phyloP scores from a whole-genome alignment of 2,888 invertebrate genomes.

The Leptogaster cylindrica region DNA sequence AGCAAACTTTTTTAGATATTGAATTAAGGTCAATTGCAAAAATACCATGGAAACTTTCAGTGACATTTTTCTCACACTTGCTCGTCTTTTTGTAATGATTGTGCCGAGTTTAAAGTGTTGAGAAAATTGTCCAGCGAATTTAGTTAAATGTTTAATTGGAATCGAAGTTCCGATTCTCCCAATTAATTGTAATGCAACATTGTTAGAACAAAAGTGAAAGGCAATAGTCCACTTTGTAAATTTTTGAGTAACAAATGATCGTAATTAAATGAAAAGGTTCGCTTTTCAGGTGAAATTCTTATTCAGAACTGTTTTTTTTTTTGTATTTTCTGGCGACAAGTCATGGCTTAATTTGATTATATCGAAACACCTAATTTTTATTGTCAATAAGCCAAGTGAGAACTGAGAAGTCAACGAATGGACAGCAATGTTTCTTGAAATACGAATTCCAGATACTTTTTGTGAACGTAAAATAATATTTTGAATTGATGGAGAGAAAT shows the following conservation, averaged over 20 bases:
- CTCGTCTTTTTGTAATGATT: background rate
- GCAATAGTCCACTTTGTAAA: background rate
- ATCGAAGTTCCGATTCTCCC: background rate
- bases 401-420: too few species aligned
- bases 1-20: background rate
- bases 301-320: background rate
- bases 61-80: conserved; percentile 1
- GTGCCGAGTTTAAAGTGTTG: background rate
- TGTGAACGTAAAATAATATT: too few species aligned
- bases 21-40: background rate
- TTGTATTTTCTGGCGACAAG: background rate
- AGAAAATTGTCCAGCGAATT: background rate
- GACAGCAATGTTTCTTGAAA: too few species aligned
- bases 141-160: background rate
- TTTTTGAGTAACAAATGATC: background rate
- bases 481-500: too few species aligned
- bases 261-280: background rate
- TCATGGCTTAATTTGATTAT: background rate
- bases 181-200: background rate
- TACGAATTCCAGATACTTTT: too few species aligned
- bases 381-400: too few species aligned
- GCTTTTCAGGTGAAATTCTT: background rate
- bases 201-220: conserved; percentile 12
- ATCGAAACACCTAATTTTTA: background rate
- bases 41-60: background rate